Base-by-base conservation (phyloP, 2,797 vertebrate genomes). In the Pempheris klunzingeri region DNA sequence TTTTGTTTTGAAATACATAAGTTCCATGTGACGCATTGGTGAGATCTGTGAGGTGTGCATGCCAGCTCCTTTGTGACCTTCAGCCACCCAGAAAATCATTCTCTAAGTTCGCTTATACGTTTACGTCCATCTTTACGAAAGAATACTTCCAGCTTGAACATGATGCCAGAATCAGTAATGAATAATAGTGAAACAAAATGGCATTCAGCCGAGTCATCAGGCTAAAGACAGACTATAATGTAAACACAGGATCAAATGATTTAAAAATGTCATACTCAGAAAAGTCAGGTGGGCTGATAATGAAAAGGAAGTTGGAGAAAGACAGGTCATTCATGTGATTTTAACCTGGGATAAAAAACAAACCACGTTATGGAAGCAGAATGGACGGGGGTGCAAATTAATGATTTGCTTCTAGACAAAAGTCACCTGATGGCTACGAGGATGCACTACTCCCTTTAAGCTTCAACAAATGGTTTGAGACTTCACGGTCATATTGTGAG, bases 401-500 rank as follows among this genome's bases (percentile, higher is more conserved):
- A 60, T 18, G 13, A 52, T 34, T 47, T 24, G 30, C n/a, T 26
- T 34, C 8, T 12, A 50, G 32, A 8, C 8, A 61, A 59, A 57
- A 58, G 52, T 22, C 20, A 61, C 11, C 39, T 50, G 38, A 36
- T 18, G 20, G 43, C 44, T 32, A 61, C 52, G 61, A 60, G 46
- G 47, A 71, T 15, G 1, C 34, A 58, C 20, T n/a, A 39, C 70
- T 70, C 18, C 57, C 24, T 44, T 30, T 44, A 55, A 39, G 63
- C 30, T 18, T 46, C 5, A 17, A 52, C 38, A 74, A 57, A 74
- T 26, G 5, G 5, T 73, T 78, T 43, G 24, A 24, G 14, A 62
- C 58, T 32, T 80, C 68, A 82, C 76, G 77, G 83, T 81, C 80
- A 88, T 39, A 44, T 34, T 63, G 7, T 11, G 30, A 66, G 59